Base-by-base conservation (phyloP, 1,140 invertebrate species). In the Platorchestia sp. region DNA sequence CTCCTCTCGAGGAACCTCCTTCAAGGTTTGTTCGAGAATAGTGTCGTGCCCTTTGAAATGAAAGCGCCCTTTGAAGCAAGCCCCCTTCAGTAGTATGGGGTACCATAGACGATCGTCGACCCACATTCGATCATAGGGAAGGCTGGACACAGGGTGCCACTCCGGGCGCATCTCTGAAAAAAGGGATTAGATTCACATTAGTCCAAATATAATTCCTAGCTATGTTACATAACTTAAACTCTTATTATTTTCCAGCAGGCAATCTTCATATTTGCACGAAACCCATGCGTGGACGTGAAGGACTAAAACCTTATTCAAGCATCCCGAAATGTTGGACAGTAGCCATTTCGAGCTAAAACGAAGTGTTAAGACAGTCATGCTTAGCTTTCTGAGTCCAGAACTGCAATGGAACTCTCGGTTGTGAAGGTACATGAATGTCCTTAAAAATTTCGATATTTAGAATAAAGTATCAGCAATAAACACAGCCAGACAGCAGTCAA, bases 1-100 rank as follows among this genome's bases (percentile, higher is more conserved):
- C 36, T 93, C 91, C 7, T 93, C 43, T 40, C 43, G 43, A 42
- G 91, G 91, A 45, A 93, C 91, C 22, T 22, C 91, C 0, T 16
- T 93, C 43, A 93, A n/a, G 43, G 44, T 45, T 3, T 93, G 91
- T 44, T 93, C 91, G 43, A 93, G 45, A 36, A 93, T 45, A 40
- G 91, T 93, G 91, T 93, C 91, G 22, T 93, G 44, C 6, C 91
- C 91, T n/a, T 47, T 45, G 91, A 93, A 93, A 40, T 93, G 91
- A 44, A 93, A 93, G 91, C 36, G 45, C 43, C 91, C 91, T 36
- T 3, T 93, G 45, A 93, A 93, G 91, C 91, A 93, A 19, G 91
- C 43, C 91, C 91, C 91, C 43, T 19, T 44, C 91, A 93, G 91
- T 16, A 93, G 91, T 10, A 93, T 1, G 43, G 91, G 91, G 91